Evolutionary conservation across 2,797 vertebrate species (phyloP).

Genomic region (Rhadinocentrus ornatus): DNA sequence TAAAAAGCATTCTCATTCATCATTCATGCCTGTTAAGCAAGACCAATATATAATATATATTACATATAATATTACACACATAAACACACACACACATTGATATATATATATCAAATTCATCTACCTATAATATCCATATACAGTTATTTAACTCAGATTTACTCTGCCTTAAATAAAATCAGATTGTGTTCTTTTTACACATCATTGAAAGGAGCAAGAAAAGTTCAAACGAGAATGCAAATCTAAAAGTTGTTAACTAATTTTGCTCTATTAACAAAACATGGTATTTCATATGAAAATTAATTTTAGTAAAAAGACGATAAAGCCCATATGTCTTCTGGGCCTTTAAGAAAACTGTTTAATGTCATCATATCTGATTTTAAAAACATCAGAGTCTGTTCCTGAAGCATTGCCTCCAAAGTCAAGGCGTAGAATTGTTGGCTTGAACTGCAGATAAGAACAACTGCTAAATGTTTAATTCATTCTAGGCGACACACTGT

Average conservation of each 20-base stretch:
- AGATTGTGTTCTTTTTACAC: neutral
- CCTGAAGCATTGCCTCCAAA: neutral
- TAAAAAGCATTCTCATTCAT: neutral
- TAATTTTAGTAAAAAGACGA: neutral
- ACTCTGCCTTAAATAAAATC: neutral
- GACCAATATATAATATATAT: neutral
- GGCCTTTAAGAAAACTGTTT: neutral
- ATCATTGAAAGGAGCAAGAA: too few species aligned
- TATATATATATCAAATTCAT: too few species aligned
- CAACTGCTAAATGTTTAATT: slow-evolving; percentile 16
- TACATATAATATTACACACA: too few species aligned
- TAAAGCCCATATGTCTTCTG: neutral
- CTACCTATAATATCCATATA: neutral
- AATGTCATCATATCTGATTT: neutral
- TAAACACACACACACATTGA: too few species aligned
- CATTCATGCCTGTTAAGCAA: neutral
- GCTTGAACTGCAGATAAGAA: neutral
- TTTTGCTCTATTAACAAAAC: neutral
- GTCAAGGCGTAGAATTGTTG: neutral
- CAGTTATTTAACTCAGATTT: neutral
- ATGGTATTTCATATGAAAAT: neutral
- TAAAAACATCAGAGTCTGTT: neutral
- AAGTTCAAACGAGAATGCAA: neutral
- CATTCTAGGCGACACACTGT: slow-evolving; percentile 17
- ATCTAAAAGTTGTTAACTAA: too few species aligned